Conservation (phyloP, 2,113 vertebrate species). For the Dicentrarchus labrax region DNA sequence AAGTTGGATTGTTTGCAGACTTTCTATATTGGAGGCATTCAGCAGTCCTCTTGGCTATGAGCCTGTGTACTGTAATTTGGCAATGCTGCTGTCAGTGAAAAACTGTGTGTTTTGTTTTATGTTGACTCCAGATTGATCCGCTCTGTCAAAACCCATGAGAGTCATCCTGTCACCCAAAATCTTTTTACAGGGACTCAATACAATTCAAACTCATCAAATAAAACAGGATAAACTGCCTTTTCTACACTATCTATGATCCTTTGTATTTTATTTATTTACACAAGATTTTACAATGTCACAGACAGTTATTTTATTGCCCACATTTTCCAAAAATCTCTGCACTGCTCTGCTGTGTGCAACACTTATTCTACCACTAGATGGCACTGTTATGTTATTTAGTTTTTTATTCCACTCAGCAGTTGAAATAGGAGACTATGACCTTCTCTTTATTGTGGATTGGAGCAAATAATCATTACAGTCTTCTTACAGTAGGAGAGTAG, state of each 20-base stretch:
- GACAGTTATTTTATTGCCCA: not conserved
- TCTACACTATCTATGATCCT: not conserved
- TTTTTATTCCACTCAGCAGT: not conserved
- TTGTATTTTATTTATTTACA: not conserved
- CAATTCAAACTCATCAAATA: constrained; percentile 16
- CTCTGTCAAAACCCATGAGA: not conserved
- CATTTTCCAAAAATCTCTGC: not conserved
- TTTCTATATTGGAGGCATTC: constrained; percentile 2
- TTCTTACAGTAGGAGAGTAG: not conserved
- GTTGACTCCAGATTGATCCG: not conserved
- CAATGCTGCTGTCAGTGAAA: constrained; percentile 35
- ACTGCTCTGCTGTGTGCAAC: constrained; percentile 25
- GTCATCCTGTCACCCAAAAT: not conserved
- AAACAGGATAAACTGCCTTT: not conserved
- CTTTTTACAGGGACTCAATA: constrained; percentile 18
- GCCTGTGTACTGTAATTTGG: not conserved
- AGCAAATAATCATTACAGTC: not conserved
- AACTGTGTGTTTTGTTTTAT: constrained; percentile 11
- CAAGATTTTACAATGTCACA: constrained; percentile 7
- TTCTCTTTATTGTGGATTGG: not conserved
- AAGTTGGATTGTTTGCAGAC: constrained; percentile 32
- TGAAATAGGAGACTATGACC: not conserved
- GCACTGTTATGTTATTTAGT: constrained; percentile 38
- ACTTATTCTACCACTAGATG: constrained; percentile 73
- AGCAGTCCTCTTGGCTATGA: not conserved